phyloP scores from a whole-genome alignment of 1,140 invertebrate genomes.

The Danaus melanippus region DNA sequence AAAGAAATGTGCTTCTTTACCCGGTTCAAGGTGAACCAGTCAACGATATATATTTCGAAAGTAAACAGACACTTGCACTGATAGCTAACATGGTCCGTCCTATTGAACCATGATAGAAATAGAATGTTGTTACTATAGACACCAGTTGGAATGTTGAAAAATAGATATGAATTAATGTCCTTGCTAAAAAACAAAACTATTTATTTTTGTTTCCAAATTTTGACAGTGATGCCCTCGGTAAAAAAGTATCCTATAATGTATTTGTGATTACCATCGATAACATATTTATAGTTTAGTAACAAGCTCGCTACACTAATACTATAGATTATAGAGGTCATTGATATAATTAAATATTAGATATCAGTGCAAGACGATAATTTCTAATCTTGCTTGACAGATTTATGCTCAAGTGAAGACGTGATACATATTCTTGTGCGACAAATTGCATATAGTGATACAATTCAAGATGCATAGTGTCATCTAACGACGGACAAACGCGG shows the following conservation, averaged over 20 bases:
- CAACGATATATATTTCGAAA: slow-evolving; percentile 20
- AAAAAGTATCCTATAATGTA: no score
- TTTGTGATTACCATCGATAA: no score
- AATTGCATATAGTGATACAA: slow-evolving; percentile 52
- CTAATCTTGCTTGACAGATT: slow-evolving; percentile 36
- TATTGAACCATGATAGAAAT: slow-evolving; percentile 17
- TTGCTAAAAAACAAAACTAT: neutral
- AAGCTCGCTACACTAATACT: no score
- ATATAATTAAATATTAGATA: slow-evolving; percentile 26
- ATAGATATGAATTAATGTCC: slow-evolving; percentile 13
- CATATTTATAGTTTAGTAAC: no score
- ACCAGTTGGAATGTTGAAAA: slow-evolving; percentile 22
- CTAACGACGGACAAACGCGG: slow-evolving; percentile 46
- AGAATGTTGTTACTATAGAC: slow-evolving; percentile 10
- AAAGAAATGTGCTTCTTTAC: slow-evolving; percentile 44
- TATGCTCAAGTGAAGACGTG: slow-evolving; percentile 35
- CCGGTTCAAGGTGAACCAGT: slow-evolving; percentile 26
- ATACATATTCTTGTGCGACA: slow-evolving; percentile 49
- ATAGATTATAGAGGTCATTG: slow-evolving; percentile 1
- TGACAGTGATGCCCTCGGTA: no score
- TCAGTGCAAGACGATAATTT: slow-evolving; percentile 36
- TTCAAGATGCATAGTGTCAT: slow-evolving; percentile 61
- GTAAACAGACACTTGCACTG: slow-evolving; percentile 29
- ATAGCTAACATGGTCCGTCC: slow-evolving; percentile 26
- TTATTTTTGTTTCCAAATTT: neutral